phyloP scores from a whole-genome alignment of 92 coral and sea anemone genomes.

The Parazoanthus swiftii region DNA sequence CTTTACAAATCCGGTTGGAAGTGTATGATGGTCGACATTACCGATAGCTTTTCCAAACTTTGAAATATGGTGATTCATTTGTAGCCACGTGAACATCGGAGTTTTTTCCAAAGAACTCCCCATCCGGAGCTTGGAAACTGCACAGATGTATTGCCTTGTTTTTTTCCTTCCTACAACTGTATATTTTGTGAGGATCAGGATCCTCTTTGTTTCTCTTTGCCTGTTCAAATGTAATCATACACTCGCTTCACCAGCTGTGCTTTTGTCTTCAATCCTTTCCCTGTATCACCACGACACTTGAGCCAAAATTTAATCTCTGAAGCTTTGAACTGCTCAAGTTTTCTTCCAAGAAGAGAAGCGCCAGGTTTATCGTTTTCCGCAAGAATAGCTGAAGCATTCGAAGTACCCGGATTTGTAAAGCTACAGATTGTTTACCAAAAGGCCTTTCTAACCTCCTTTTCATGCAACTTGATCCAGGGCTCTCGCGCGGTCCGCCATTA shows the following conservation, averaged over 20 bases:
- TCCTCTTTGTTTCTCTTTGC: slow-evolving; percentile 13
- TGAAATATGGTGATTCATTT: background rate
- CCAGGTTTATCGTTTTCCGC: background rate
- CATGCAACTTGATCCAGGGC: slow-evolving; percentile 38
- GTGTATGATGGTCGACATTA: background rate
- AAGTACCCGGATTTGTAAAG: too few species aligned
- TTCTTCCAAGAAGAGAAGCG: background rate
- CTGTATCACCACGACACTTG: background rate
- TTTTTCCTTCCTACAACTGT: background rate
- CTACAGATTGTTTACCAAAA: too few species aligned
- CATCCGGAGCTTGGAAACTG: background rate
- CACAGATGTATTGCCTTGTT: background rate
- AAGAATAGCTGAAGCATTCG: background rate
- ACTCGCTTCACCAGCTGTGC: slow-evolving; percentile 44
- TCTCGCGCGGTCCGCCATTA: slow-evolving; percentile 34
- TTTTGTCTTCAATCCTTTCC: slow-evolving; percentile 17
- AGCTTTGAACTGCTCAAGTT: background rate
- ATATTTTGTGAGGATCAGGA: slow-evolving; percentile 30
- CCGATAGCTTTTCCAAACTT: slow-evolving; percentile 1
- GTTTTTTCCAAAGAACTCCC: background rate
- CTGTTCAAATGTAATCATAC: background rate
- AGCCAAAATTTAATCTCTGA: background rate
- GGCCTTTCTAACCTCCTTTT: slow-evolving; percentile 46
- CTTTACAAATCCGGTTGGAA: background rate
- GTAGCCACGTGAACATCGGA: background rate